Percentiles rank a stretch among this genome's conserved stretches.
phyloP scores from a whole-genome alignment of 2,113 vertebrate genomes.

The Cnemophilus loriae region DNA sequence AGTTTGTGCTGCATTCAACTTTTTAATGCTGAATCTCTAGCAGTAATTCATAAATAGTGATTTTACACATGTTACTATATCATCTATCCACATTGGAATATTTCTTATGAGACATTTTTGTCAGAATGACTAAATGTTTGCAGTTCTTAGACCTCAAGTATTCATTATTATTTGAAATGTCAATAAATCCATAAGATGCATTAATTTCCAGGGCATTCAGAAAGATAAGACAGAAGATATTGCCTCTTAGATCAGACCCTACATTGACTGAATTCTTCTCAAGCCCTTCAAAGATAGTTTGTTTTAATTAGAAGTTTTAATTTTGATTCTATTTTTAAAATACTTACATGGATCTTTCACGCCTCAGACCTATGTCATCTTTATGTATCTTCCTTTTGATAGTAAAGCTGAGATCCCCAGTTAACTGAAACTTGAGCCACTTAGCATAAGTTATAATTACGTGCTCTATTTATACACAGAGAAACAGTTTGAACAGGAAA shows the following conservation, averaged over 20 bases:
- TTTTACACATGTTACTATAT: neutral
- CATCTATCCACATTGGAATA: neutral
- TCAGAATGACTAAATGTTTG: neutral
- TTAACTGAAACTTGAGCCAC: neutral
- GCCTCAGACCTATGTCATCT: neutral
- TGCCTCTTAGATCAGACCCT: neutral
- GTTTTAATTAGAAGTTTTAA: neutral
- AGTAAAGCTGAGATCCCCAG: neutral
- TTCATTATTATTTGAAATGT: neutral
- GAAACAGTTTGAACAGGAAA: neutral
- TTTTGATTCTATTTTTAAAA: neutral
- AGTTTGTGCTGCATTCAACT: neutral
- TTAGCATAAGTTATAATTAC: neutral
- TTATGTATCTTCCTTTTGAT: neutral
- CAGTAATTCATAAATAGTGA: neutral
- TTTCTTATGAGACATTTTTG: neutral
- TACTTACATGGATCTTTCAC: neutral
- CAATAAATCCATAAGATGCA: neutral
- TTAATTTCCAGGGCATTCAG: neutral
- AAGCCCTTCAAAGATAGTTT: neutral
- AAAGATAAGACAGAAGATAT: neutral
- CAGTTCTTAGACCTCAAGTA: neutral
- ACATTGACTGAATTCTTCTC: neutral
- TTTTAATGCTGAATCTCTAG: neutral
- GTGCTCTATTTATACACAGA: neutral